Percentiles rank a stretch among this genome's conserved stretches.
phyloP scores from a whole-genome alignment of 1,140 invertebrate species.

The Lepidurus apus region DNA sequence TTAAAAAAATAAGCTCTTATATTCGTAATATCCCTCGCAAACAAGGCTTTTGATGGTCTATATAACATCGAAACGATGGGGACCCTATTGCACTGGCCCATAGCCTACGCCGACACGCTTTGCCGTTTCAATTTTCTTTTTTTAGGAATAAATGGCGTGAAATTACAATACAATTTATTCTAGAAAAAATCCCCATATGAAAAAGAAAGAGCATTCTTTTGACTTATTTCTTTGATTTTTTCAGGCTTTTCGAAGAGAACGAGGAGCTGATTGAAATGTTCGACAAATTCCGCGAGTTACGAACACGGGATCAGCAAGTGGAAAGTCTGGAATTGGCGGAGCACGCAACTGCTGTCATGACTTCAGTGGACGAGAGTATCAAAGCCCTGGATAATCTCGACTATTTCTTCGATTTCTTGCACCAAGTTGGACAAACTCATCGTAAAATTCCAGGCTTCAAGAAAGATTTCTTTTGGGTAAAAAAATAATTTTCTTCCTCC shows the following conservation, averaged over 20 bases:
- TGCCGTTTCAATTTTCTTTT: background rate
- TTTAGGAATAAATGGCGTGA: background rate
- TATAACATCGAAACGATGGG: background rate
- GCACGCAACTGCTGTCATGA: conserved; percentile 83
- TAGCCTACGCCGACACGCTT: background rate
- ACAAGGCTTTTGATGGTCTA: background rate
- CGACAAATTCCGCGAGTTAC: conserved; percentile 67
- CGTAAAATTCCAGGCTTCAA: conserved; percentile 75
- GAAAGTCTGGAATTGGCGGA: conserved; percentile 73
- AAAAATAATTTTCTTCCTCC: conserved; percentile 42
- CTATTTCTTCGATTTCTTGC: conserved; percentile 71
- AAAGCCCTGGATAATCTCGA: conserved; percentile 76
- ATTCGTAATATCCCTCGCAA: background rate
- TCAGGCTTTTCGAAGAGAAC: conserved; percentile 82
- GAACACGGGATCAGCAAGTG: conserved; percentile 72
- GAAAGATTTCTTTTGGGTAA: conserved; percentile 80
- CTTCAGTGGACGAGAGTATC: conserved; percentile 72
- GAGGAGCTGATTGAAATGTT: conserved; percentile 66
- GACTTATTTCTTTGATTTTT: conserved; percentile 36
- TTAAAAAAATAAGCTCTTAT: background rate
- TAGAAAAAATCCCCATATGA: background rate
- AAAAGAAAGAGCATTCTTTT: background rate
- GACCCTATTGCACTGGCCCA: background rate
- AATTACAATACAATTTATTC: background rate
- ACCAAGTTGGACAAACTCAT: conserved; percentile 75